Evolutionary conservation across 1,140 invertebrate species (phyloP), one percentile per base, ranked within the genome.

Genomic region (Heliothis subflexa): DNA sequence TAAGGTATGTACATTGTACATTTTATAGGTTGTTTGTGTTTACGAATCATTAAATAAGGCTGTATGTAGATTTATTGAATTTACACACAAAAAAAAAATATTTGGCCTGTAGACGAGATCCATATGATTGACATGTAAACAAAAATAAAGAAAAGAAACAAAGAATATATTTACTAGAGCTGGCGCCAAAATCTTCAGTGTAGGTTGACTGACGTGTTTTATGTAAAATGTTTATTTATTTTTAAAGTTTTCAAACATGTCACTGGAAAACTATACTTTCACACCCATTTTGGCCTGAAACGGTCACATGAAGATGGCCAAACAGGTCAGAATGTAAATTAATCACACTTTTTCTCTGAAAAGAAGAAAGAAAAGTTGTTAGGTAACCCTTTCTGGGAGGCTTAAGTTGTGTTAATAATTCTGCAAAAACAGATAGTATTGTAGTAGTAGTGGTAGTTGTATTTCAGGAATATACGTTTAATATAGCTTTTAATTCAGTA

Each of bases 121-220:
- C 54, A 57, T 11, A 18, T 9, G 18, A 47, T 72, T 72, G 52
- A 40, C 52, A 16, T 10, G 25, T 33, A 28, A 54, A 33, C 28
- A 71, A 18, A 55, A 25, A 71, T 33, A 55, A 18, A 9, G 57
- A 33, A 57, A 33, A 54, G 33, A 40, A 54, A 54, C 49, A 55
- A 7, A 16, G 2, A 13, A 33, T n/a, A 10, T 66, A 33, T 52
- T 33, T 40, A 40, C 70, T 33, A 72, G 70, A 57, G 40, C 5
- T 40, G 70, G 28, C 70, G 70, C 70, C 52, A 72, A 72, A 21
- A 72, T 21, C n/a, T 28, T 72, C 40, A 28, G 52, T 45, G 70
- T 55, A 55, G 70, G 70, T 18, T 54, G 70, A 50, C 28, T 62
- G 28, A 66, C 45, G 40, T 21, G 40, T 66, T 66, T 66, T 40